phyloP scores from a whole-genome alignment of 2,113 vertebrate genomes.

The Sinosuthora webbiana region DNA sequence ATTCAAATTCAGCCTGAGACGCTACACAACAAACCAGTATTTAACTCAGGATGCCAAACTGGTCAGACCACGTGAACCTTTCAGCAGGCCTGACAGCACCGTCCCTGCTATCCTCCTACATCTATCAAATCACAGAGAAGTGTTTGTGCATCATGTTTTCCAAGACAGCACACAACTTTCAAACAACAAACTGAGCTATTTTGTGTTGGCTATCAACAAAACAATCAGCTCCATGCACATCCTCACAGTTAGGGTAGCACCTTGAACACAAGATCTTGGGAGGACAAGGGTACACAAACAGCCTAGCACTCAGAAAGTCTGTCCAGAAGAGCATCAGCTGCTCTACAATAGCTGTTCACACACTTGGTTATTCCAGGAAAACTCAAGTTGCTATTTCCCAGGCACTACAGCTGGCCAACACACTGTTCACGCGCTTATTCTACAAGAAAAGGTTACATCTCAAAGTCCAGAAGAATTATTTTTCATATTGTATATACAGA shows the following conservation, averaged over 20 bases:
- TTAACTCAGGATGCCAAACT: slow-evolving; percentile 2
- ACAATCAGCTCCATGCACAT: neutral
- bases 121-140: neutral
- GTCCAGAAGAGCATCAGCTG: neutral
- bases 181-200: neutral
- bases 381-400: neutral
- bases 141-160: neutral
- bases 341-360: neutral
- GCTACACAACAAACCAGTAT: neutral
- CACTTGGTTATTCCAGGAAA: neutral
- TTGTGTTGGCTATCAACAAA: neutral
- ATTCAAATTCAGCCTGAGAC: neutral
- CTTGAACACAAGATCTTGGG: neutral
- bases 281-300: neutral
- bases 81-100: neutral
- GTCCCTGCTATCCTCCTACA: neutral
- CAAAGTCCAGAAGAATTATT: neutral
- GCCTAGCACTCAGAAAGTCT: neutral
- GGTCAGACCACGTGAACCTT: neutral
- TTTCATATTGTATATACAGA: neutral
- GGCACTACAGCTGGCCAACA: neutral
- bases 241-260: neutral
- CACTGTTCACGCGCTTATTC: neutral
- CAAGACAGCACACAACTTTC: neutral
- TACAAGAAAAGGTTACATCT: neutral